A percentile compares a stretch with the other conserved stretches of the same genome.
These are phyloP conservation scores for Lasioglossum malachurum DNA, from an alignment of 2,888 invertebrate species.

Conservation along the genomic window DNA sequence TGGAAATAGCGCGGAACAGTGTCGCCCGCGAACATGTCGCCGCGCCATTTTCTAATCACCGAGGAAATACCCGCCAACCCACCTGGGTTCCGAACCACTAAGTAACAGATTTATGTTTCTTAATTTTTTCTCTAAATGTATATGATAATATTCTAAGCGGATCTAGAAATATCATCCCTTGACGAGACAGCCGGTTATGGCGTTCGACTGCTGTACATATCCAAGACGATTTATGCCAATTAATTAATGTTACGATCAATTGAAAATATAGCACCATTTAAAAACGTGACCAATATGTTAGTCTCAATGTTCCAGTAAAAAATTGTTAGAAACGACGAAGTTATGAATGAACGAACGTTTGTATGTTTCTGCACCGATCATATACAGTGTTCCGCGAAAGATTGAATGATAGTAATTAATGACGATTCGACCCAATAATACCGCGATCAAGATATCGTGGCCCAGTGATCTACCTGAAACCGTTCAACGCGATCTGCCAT, in stretches of 20 bases:
- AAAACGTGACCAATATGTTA: background rate
- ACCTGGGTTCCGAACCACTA: background rate
- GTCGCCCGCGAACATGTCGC: background rate
- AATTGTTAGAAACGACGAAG: background rate
- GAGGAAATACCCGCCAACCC: background rate
- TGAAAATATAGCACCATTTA: too few species aligned
- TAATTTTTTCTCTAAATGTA: too few species aligned
- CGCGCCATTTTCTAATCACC: background rate
- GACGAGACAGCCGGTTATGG: too few species aligned
- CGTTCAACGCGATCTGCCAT: constrained; percentile 17
- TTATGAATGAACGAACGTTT: background rate
- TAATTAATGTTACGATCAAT: too few species aligned
- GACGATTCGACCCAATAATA: background rate
- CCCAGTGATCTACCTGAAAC: background rate
- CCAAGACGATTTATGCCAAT: too few species aligned
- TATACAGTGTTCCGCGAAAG: background rate
- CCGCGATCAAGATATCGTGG: background rate
- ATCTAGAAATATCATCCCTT: too few species aligned
- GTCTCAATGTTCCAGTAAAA: background rate
- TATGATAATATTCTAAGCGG: too few species aligned
- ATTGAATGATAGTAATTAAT: background rate
- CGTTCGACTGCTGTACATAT: too few species aligned
- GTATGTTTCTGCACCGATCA: background rate
- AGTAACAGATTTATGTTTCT: too few species aligned
- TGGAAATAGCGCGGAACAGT: background rate